phyloP scores from a whole-genome alignment of 2,797 vertebrate species.

The Falco peregrinus region DNA sequence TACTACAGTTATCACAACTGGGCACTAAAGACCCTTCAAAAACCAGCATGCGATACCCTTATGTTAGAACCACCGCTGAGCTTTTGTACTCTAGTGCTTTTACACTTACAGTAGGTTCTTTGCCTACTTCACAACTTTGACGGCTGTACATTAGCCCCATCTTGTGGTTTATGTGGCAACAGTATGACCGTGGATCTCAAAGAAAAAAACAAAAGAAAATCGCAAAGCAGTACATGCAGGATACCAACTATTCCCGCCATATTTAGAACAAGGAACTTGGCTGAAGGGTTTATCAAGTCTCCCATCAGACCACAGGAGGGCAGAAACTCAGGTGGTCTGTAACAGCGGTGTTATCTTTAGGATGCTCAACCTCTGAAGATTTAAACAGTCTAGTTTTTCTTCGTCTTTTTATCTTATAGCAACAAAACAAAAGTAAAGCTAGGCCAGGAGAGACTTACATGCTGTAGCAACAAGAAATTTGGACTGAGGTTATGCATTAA shows the following conservation, averaged over 20 bases:
- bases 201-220: neutral
- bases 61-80: neutral
- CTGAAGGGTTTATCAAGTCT: neutral
- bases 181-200: neutral
- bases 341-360: neutral
- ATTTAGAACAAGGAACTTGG: neutral
- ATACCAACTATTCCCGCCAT: neutral
- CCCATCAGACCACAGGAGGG: neutral
- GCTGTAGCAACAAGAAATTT: neutral
- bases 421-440: neutral
- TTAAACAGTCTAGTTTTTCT: neutral
- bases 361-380: neutral
- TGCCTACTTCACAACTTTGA: neutral
- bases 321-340: neutral
- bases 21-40: neutral
- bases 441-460: neutral
- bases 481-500: neutral
- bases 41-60: neutral
- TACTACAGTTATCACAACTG: neutral
- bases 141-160: conserved; percentile 45
- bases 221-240: neutral
- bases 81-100: neutral
- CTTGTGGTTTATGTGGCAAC: conserved; percentile 44
- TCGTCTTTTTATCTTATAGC: neutral
- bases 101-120: neutral